Conservation (phyloP, 2,888 invertebrate genomes). For the Epicampocera succincta region DNA sequence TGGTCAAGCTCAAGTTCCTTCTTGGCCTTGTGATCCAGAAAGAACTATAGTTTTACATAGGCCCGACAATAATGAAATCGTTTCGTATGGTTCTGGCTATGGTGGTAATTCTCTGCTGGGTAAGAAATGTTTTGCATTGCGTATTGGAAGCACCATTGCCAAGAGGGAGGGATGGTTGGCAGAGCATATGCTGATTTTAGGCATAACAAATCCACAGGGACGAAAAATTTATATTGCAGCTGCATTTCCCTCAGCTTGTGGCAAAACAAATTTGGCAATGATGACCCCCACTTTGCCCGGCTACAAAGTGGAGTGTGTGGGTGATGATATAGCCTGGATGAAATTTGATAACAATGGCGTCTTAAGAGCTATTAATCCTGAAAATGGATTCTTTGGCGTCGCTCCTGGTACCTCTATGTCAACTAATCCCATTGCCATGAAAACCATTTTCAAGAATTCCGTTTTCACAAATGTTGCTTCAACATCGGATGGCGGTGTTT, state of each 20-base stretch:
- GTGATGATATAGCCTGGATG: conserved; percentile 99
- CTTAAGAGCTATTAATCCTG: conserved; percentile 97
- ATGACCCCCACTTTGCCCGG: conserved; percentile 96
- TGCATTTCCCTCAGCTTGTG: conserved; percentile 99
- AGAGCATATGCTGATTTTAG: conserved; percentile 99
- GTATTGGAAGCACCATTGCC: conserved; percentile 97
- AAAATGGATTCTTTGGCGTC: conserved; percentile 99
- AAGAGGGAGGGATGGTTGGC: conserved; percentile 98
- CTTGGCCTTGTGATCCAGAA: conserved; percentile 99
- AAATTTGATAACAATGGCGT: conserved; percentile 92
- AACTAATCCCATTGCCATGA: conserved; percentile 99
- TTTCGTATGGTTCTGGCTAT: conserved; percentile 93
- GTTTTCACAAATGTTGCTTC: conserved; percentile 98
- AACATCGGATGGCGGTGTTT: conserved; percentile 97
- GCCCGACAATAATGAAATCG: conserved; percentile 81
- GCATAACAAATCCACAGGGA: conserved; percentile 95
- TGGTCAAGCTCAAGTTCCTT: conserved; percentile 84
- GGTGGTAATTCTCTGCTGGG: conserved; percentile 98
- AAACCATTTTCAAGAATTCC: conserved; percentile 94
- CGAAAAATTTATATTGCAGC: conserved; percentile 96
- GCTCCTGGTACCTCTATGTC: conserved; percentile 95
- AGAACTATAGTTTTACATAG: conserved; percentile 95
- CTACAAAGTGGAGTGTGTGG: conserved; percentile 95
- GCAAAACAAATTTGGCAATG: conserved; percentile 99
- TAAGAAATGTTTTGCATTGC: conserved; percentile 98